A percentile compares a stretch with the other conserved stretches of the same genome.
Evolutionary conservation across 2,113 vertebrate genomes (phyloP).

Genomic region (Sinosuthora webbiana): DNA sequence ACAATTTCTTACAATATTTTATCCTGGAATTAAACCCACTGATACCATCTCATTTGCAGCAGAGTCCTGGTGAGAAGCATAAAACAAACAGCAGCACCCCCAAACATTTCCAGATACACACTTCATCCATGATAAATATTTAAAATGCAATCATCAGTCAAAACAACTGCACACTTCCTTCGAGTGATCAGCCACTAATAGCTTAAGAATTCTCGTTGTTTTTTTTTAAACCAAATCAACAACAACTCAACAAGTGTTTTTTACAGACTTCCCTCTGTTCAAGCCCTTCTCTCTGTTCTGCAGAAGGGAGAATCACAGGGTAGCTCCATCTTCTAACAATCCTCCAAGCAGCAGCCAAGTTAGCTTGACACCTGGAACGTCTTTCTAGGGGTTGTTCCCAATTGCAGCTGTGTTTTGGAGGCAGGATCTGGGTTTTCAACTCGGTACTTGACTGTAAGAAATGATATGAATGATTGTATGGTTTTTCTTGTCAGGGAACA

Average conservation of each 20-base stretch:
- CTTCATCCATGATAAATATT: slow-evolving; percentile 57
- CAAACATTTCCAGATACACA: neutral
- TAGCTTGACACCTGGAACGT: neutral
- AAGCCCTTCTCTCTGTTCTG: neutral
- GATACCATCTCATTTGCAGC: neutral
- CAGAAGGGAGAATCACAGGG: neutral
- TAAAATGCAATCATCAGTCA: slow-evolving; percentile 68
- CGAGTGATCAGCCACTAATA: slow-evolving; percentile 60
- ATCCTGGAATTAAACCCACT: slow-evolving; percentile 18
- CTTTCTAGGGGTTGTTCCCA: neutral
- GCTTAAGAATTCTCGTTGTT: slow-evolving; percentile 21
- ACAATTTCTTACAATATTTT: neutral
- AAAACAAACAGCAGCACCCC: neutral
- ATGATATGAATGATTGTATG: neutral
- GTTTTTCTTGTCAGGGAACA: neutral
- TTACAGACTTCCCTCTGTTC: neutral
- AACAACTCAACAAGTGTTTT: neutral
- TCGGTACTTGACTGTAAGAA: neutral
- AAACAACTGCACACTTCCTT: slow-evolving; percentile 47
- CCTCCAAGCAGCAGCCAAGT: neutral
- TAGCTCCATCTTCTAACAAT: neutral
- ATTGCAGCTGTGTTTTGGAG: neutral
- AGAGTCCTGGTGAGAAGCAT: slow-evolving; percentile 13
- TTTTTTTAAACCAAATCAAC: neutral
- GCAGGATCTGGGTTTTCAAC: neutral